Percentiles rank a stretch among this genome's conserved stretches.
Conservation (phyloP, 2,888 invertebrate species). For the Tetragnatha montana region DNA sequence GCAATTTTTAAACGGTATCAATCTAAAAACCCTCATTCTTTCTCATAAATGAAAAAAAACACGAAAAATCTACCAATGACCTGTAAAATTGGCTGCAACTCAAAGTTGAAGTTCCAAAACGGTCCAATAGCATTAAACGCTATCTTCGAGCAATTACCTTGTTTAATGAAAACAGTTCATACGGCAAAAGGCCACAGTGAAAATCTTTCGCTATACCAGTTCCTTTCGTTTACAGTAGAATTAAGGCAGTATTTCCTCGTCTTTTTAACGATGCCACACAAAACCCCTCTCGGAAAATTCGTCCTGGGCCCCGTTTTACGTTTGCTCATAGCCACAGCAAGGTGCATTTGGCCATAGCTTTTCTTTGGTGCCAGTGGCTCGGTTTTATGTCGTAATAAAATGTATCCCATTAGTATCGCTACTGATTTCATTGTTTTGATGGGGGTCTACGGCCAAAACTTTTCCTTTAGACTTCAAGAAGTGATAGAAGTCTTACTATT, state of each 20-base stretch:
- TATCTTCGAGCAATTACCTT: constrained; percentile 53
- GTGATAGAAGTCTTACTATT: constrained; percentile 31
- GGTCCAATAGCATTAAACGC: constrained; percentile 43
- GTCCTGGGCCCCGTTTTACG: constrained; percentile 13
- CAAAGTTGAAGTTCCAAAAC: constrained; percentile 44
- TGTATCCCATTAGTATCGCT: constrained; percentile 62
- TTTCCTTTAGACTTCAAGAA: constrained; percentile 29
- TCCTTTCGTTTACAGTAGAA: constrained; percentile 44
- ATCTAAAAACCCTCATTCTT: background rate
- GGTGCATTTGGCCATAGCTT: background rate
- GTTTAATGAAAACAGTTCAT: constrained; percentile 50
- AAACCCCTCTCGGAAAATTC: constrained; percentile 6
- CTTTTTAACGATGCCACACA: constrained; percentile 51
- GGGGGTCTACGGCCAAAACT: constrained; percentile 28
- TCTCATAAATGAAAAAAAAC: background rate
- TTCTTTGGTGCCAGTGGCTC: constrained; percentile 24
- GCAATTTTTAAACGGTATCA: no score
- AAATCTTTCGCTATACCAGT: constrained; percentile 18
- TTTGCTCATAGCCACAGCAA: constrained; percentile 34
- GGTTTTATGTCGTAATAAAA: constrained; percentile 61
- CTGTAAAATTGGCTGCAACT: constrained; percentile 31
- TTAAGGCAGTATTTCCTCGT: constrained; percentile 27
- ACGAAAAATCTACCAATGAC: constrained; percentile 9
- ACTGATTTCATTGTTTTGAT: constrained; percentile 58
- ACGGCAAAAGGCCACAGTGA: constrained; percentile 27